phyloP scores from a whole-genome alignment of 2,888 invertebrate genomes.

The Sepiola atlantica region DNA sequence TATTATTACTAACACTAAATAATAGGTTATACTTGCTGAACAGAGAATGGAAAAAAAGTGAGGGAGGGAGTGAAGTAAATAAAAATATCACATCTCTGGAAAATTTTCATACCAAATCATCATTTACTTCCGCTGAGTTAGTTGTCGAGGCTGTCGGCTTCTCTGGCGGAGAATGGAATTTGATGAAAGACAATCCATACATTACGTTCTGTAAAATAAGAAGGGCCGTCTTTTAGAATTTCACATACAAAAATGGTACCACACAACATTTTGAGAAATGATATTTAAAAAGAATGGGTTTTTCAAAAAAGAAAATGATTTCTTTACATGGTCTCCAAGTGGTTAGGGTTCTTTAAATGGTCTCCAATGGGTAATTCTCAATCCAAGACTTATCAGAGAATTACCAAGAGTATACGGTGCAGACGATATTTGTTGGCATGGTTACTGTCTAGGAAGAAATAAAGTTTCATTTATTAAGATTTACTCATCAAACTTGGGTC shows the following conservation, averaged over 20 bases:
- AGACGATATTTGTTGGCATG: no score
- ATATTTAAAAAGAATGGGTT: neutral
- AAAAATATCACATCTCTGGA: neutral
- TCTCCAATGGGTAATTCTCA: no score
- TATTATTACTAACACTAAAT: no score
- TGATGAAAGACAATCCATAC: slow-evolving; percentile 88
- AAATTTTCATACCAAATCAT: slow-evolving; percentile 33
- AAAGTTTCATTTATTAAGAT: no score
- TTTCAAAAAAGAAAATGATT: neutral
- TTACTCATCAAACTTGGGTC: no score
- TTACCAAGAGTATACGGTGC: no score
- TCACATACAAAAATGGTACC: neutral
- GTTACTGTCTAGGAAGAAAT: no score
- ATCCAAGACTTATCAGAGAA: no score
- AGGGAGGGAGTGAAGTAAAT: neutral
- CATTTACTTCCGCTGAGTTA: neutral
- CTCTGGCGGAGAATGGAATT: slow-evolving; percentile 76
- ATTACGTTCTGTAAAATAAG: slow-evolving; percentile 78
- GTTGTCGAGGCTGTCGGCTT: neutral
- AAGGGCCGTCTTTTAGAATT: neutral
- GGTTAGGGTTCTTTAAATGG: no score
- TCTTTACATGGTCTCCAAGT: no score
- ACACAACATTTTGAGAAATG: neutral
- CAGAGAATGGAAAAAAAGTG: neutral
- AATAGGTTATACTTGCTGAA: no score